Conservation (phyloP, 92 coral and sea anemone species). For the Paramuricea clavata region DNA sequence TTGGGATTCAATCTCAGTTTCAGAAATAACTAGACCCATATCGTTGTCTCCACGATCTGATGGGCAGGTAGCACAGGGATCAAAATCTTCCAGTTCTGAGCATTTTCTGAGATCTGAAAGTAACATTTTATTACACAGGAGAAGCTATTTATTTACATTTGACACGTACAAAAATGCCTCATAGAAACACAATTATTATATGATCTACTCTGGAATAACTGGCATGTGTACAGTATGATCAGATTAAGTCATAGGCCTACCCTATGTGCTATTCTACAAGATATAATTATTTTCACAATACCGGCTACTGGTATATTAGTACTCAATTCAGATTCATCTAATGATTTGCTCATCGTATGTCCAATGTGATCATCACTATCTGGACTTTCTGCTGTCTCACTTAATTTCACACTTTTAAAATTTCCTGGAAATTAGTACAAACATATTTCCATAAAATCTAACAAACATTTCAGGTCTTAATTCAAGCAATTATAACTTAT, state of each 20-base stretch:
- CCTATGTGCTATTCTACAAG: not conserved
- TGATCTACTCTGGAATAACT: not conserved
- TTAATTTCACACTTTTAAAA: not conserved
- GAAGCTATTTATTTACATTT: not conserved
- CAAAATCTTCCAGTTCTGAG: not conserved
- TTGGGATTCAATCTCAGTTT: not conserved
- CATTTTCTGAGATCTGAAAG: not conserved
- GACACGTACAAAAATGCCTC: not conserved
- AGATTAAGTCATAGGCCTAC: too few species aligned
- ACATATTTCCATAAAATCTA: not conserved
- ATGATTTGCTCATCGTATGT: not conserved
- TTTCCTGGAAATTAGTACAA: not conserved
- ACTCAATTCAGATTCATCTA: not conserved
- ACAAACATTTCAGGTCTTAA: not conserved
- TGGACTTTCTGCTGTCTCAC: not conserved
- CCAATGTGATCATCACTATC: too few species aligned
- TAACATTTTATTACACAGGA: not conserved
- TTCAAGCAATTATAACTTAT: not conserved
- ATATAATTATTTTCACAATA: not conserved
- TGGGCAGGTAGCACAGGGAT: not conserved
- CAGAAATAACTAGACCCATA: not conserved
- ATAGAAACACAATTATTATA: not conserved
- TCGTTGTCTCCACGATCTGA: not conserved
- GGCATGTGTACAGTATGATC: not conserved
- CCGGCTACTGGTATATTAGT: not conserved